A percentile compares a stretch with the other conserved stretches of the same genome.
phyloP scores from a whole-genome alignment of 2,888 invertebrate species.

The Drosophila limbata region DNA sequence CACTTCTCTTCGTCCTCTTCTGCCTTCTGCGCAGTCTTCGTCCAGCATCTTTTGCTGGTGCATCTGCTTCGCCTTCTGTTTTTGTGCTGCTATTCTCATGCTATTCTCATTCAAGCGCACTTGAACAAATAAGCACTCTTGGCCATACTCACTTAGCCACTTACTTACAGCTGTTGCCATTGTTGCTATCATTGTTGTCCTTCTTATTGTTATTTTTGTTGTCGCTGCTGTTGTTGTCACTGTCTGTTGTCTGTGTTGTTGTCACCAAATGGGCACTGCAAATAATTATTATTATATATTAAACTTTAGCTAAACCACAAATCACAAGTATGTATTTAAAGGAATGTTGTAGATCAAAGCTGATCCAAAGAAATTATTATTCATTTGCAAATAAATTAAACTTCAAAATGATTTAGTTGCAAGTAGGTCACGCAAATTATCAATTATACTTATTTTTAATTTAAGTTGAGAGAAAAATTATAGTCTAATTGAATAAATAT shows the following conservation, averaged over 20 bases:
- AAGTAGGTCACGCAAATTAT: too few relatives aligned
- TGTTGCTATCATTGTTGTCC: conserved; percentile 49
- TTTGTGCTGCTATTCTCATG: conserved; percentile 18
- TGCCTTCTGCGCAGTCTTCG: background rate
- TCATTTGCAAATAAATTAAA: too few relatives aligned
- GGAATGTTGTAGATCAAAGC: background rate
- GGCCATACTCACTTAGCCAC: conserved; percentile 68
- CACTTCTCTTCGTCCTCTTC: background rate
- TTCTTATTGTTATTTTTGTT: conserved; percentile 26
- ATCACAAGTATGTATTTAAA: background rate
- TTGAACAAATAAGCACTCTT: conserved; percentile 70
- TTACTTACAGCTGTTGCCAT: conserved; percentile 64
- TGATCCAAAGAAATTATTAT: background rate
- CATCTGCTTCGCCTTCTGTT: conserved; percentile 8
- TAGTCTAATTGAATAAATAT: background rate
- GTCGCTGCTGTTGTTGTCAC: conserved; percentile 11
- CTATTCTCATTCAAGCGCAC: conserved; percentile 67
- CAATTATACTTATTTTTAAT: background rate
- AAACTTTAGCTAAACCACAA: background rate
- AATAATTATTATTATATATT: conserved; percentile 13
- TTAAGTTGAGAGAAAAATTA: background rate
- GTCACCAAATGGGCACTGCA: conserved; percentile 1
- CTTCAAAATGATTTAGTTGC: too few relatives aligned
- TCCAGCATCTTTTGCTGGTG: conserved; percentile 12
- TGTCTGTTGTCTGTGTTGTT: conserved; percentile 6